A percentile compares a stretch with the other conserved stretches of the same genome.
phyloP scores from a whole-genome alignment of 2,888 invertebrate species.

The Apodemia duryi region DNA sequence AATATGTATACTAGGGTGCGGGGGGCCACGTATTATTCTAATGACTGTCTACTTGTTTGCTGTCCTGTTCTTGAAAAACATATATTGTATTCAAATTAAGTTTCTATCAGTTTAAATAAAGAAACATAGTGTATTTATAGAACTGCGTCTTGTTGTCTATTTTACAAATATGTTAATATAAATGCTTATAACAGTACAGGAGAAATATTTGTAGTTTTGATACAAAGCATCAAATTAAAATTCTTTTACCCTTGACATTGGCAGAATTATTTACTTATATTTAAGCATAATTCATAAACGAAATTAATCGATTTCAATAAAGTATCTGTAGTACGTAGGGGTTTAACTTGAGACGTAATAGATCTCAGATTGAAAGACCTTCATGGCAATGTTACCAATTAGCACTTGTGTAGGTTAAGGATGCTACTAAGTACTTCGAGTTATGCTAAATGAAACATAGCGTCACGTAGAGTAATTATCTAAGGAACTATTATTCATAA shows the following conservation, averaged over 20 bases:
- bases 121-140: too few relatives aligned
- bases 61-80: too few relatives aligned
- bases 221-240: background rate
- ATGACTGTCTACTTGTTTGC: too few relatives aligned
- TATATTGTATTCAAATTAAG: too few relatives aligned
- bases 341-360: background rate
- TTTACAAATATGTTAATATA: background rate
- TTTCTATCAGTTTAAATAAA: too few relatives aligned
- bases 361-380: conserved; percentile 4
- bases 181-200: background rate
- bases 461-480: background rate
- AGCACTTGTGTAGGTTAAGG: background rate
- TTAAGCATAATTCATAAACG: background rate
- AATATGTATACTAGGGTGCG: too few relatives aligned
- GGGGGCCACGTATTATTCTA: too few relatives aligned
- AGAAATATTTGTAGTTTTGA: background rate
- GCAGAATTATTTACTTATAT: background rate
- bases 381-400: conserved; percentile 4
- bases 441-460: background rate
- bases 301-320: background rate
- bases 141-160: background rate
- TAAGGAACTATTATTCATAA: background rate
- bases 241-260: conserved; percentile 2
- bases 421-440: background rate
- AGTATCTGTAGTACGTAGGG: background rate